Conservation (phyloP, 2,113 vertebrate genomes). For the Melanerpes aurifrons region DNA sequence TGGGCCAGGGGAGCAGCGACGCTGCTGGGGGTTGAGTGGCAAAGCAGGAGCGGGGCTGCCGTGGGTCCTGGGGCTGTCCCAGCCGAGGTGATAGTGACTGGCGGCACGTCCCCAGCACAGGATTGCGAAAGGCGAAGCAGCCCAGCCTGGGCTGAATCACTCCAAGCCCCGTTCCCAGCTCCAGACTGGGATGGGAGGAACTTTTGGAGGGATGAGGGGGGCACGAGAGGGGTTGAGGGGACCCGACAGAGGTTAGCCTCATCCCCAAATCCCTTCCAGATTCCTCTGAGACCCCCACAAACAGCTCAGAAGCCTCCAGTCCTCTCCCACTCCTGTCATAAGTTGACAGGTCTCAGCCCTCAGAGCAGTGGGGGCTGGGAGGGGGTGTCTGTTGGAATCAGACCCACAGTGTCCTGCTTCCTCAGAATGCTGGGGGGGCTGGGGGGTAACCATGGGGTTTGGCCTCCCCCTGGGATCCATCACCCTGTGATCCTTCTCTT, state of each 20-base stretch:
- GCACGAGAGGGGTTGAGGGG: background rate
- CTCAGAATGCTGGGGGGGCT: background rate
- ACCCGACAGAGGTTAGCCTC: background rate
- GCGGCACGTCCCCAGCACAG: background rate
- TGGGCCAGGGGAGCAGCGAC: background rate
- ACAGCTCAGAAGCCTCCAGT: background rate
- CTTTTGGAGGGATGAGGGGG: background rate
- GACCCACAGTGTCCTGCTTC: background rate
- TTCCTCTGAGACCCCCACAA: accelerated
- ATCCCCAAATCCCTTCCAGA: background rate
- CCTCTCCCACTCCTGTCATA: accelerated
- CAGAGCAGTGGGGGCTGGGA: background rate
- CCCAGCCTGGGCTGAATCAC: background rate
- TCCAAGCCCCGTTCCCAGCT: background rate
- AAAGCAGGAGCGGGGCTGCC: too few relatives aligned
- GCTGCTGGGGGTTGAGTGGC: background rate
- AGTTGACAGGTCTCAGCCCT: background rate
- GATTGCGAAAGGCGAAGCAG: background rate
- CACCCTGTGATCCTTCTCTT: background rate
- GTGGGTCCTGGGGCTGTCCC: background rate
- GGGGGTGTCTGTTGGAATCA: background rate
- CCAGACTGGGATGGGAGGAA: background rate
- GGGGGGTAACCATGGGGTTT: background rate
- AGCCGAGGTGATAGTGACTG: background rate
- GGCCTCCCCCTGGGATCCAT: background rate